Evolutionary conservation across 2,797 vertebrate species (phyloP), one percentile per base, ranked within the genome.

Genomic region (Lycodopsis pacificus): DNA sequence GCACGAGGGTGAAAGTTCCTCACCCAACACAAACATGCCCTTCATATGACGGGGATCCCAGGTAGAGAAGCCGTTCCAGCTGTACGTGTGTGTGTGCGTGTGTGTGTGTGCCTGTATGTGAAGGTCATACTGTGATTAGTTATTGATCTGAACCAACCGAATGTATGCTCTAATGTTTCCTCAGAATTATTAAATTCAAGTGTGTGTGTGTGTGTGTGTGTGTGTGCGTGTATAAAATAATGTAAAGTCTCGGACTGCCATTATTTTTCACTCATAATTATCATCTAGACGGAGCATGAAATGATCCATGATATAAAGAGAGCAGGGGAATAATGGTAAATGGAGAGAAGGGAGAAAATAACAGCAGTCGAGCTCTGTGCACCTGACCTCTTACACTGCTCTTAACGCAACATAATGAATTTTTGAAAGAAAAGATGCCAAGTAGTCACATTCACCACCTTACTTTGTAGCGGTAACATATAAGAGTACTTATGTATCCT

Each of bases 61-160:
- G 49, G 46, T 51, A 44, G n/a, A 32, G 40, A 59, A 63, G 53
- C 71, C 27, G 25, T 22, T 38, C 22, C 25, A 73, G 44, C 53
- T 73, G 6, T 34, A 4, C 63, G 5, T 56, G 32, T 58, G 27
- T 36, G 53, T 56, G 5, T 56, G 32, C 36, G 27, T 36, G 53
- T 56, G 53, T 11, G 22, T 4, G 25, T 34, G 46, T 51, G 20
- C 63, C 27, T 70, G 59, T 53, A 25, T 66, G 70, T 82, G 88
- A 87, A 88, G 87, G 85, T 90, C 85, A 90, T 78, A 66, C 77
- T 65, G 42, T 88, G 88, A 92, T 91, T 90, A 83, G 73, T 86
- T 92, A 92, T 90, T 88, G 91, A 92, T 93, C 74, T 71, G 38
- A 72, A 51, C 79, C 49, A 42, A 20, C 46, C 46, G 8, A 71